A percentile compares a stretch with the other conserved stretches of the same genome.
These are phyloP conservation scores for Adelphocoris suturalis DNA, from an alignment of 2,888 invertebrate species.

Conservation along the genomic window DNA sequence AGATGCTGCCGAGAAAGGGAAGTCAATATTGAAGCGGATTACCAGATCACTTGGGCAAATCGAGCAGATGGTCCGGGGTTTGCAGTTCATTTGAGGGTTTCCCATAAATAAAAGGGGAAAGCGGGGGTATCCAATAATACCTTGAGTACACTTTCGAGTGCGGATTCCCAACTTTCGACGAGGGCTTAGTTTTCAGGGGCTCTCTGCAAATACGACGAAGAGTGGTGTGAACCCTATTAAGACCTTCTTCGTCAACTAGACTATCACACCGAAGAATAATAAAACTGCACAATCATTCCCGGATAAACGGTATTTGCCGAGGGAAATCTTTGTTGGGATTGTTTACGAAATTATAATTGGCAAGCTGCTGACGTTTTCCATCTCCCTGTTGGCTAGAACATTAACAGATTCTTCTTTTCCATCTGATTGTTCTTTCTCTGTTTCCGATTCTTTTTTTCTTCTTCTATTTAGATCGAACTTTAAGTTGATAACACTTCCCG, in stretches of 20 bases:
- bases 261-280: no score
- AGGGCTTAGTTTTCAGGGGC: not conserved
- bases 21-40: constrained; percentile 58
- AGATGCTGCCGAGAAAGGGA: constrained; percentile 33
- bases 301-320: no score
- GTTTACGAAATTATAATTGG: no score
- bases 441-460: no score
- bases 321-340: no score
- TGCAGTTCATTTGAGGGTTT: constrained; percentile 53
- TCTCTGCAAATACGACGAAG: not conserved
- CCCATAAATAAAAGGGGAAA: constrained; percentile 53
- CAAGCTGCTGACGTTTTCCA: no score
- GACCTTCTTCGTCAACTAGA: not conserved
- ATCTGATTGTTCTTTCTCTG: no score
- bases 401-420: no score
- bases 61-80: constrained; percentile 51
- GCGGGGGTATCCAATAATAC: constrained; percentile 17
- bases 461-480: no score
- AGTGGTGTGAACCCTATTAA: not conserved
- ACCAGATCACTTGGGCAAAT: constrained; percentile 54
- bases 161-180: not conserved
- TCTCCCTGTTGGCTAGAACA: no score
- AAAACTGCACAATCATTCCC: no score
- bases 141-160: constrained; percentile 21
- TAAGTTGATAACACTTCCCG: no score